Base-by-base conservation (phyloP, 2,797 vertebrate genomes). In the Tympanoctomys barrerae region DNA sequence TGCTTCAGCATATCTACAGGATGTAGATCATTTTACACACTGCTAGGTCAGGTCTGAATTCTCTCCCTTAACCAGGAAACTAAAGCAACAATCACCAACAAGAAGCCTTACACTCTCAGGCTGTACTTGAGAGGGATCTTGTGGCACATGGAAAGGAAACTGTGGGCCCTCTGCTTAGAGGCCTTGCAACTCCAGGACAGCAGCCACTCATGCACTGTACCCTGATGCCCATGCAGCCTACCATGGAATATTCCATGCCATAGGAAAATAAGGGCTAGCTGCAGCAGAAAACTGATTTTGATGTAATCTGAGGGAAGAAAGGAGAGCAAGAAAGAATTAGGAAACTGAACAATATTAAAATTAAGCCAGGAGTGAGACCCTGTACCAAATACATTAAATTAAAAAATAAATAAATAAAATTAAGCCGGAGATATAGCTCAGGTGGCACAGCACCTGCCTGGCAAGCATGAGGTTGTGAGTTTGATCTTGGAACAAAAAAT, bases 11-110 rank as follows among this genome's bases (percentile, higher is more conserved):
- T 79, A 90, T 96, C 86, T 88, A 75, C 6, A 81, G 57, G 89
- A 61, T 83, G 57, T 57, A 46, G 89, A 90, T 64, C 91, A 78
- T 70, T 95, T 90, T 90, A 68, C 79, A 93, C 87, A 82, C 86
- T 87, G 62, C 57, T 94, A 89, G 54, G 75, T 83, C 70, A 28
- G 70, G 90, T 89, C 90, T 94, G 42, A 95, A 91, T 82, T 90
- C 85, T 83, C 28, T 88, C 57, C 59, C 46, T 97, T 87, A 93
- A 88, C 16, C 22, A 96, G 73, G 87, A 96, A 91, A 96, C 85
- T 87, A 70, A 90, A 96, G 96, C 66, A 89, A 87, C 57, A 79
- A 52, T 64, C 75, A 71, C 71, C 33, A 90, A 80, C n/a, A 94
- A 94, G 71, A 89, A 87, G 36, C 9, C 78, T 52, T 33, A 49